Base-by-base conservation (phyloP, 2,888 invertebrate genomes). In the Lamellibrachia satsuma region DNA sequence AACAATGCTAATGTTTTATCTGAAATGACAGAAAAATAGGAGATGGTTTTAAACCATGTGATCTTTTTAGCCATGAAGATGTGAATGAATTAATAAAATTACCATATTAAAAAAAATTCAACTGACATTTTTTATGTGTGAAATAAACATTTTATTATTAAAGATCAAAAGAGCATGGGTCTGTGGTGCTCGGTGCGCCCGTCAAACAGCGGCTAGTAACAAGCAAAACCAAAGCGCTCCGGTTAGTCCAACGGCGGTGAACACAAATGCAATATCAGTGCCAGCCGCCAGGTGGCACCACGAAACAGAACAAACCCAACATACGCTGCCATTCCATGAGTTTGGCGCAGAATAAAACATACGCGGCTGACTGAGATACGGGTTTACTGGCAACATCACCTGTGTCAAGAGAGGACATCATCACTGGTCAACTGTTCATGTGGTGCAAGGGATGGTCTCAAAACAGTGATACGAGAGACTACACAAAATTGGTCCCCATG, bases 271-370 rank as follows among this genome's bases (percentile, higher is more conserved):
- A n/a, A 75, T 6, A n/a, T 22, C 22, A 75, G 15, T 75, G 75
- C 75, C 75, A 75, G 75, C 75, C 6, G n/a, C 75, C 75, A 75
- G 75, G 22, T 75, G 75, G 75, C 75, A 6, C 75, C n/a, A n/a
- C 2, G 22, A 75, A 75, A 75, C 2, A 22, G 75, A 75, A 75
- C 75, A 75, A 75, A 75, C 75, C 75, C 15, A 75, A 75, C 75
- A 75, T 75, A 75, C 75, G 75, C 75, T 75, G 75, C 75, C 75
- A 75, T 75, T 75, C 75, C 75, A 75, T 22, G 75, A 75, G 75
- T 75, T 75, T 75, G 15, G 75, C 75, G 75, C 75, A 75, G 75
- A 22, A 75, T 75, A n/a, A 6, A 75, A 15, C 22, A 75, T n/a
- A 75, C 75, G 75, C 22, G 75, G 75, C 75, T 75, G 75, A 75